These are phyloP conservation scores for Mastomys coucha DNA, from an alignment of 2,113 vertebrate genomes.

Conservation along the genomic window DNA sequence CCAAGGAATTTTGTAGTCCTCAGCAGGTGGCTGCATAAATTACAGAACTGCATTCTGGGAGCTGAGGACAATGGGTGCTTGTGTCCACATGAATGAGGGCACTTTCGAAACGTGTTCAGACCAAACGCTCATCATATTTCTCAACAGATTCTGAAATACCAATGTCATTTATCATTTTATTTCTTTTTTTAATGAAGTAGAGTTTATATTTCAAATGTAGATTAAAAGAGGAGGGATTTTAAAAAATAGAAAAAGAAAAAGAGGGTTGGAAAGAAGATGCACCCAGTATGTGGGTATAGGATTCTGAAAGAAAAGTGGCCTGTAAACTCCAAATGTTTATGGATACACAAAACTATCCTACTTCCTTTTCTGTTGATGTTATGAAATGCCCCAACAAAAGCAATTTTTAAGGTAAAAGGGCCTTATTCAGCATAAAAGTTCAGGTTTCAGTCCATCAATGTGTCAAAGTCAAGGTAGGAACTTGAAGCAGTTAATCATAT, in stretches of 20 bases:
- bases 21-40: slow-evolving; percentile 46
- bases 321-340: not conserved
- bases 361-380: not conserved
- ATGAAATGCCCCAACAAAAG: not conserved
- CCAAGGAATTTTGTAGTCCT: slow-evolving; percentile 58
- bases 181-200: not conserved
- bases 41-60: slow-evolving; percentile 39
- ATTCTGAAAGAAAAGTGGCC: not conserved
- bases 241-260: too few relatives aligned
- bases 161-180: not conserved
- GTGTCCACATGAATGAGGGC: not conserved
- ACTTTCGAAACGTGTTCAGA: slow-evolving; percentile 7
- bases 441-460: not conserved
- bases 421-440: not conserved
- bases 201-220: not conserved
- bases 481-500: not conserved
- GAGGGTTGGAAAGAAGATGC: not conserved
- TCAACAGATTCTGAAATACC: not conserved
- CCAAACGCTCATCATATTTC: slow-evolving; percentile 4
- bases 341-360: not conserved
- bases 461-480: not conserved
- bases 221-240: not conserved
- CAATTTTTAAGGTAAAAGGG: not conserved
- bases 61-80: slow-evolving; percentile 9
- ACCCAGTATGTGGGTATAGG: too few relatives aligned